Conservation (phyloP, 2,888 invertebrate species). For the Agrotis ipsilon region DNA sequence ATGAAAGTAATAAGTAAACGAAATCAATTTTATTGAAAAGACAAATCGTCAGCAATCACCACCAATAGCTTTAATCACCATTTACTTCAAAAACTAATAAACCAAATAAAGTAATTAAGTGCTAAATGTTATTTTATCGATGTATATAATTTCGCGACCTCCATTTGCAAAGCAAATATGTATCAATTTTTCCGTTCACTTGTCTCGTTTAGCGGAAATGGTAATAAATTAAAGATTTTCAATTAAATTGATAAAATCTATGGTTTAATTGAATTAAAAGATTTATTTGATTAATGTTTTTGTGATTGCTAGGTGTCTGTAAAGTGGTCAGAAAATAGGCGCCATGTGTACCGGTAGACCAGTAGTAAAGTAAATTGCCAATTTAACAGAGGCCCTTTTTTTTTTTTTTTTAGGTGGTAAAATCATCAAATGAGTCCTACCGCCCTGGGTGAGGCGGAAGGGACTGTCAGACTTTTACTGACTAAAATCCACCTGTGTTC, state of each 20-base stretch:
- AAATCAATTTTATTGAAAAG: neutral
- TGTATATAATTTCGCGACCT: constrained; percentile 21
- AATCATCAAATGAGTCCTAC: too few relatives aligned
- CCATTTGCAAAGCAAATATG: constrained; percentile 39
- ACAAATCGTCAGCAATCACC: constrained; percentile 10
- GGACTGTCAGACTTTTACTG: too few relatives aligned
- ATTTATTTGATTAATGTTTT: constrained; percentile 31
- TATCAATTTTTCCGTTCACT: constrained; percentile 43
- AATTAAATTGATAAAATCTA: constrained; percentile 50
- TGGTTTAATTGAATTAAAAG: constrained; percentile 46
- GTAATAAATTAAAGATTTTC: constrained; percentile 47
- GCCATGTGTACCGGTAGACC: neutral
- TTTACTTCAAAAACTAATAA: constrained; percentile 21
- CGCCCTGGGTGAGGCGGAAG: too few relatives aligned
- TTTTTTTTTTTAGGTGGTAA: too few relatives aligned
- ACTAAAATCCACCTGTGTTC: too few relatives aligned
- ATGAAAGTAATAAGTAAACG: too few relatives aligned
- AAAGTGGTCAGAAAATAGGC: constrained; percentile 3
- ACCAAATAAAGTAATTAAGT: constrained; percentile 33
- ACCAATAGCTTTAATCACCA: neutral
- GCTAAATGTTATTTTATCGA: constrained; percentile 24
- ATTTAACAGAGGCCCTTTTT: too few relatives aligned
- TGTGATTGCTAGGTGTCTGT: constrained; percentile 2
- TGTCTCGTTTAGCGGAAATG: constrained; percentile 22
- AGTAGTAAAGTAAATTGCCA: too few relatives aligned